Evolutionary conservation across 2,888 invertebrate species (phyloP), one percentile per base, ranked within the genome.

Genomic region (Epistrophe grossulariae): DNA sequence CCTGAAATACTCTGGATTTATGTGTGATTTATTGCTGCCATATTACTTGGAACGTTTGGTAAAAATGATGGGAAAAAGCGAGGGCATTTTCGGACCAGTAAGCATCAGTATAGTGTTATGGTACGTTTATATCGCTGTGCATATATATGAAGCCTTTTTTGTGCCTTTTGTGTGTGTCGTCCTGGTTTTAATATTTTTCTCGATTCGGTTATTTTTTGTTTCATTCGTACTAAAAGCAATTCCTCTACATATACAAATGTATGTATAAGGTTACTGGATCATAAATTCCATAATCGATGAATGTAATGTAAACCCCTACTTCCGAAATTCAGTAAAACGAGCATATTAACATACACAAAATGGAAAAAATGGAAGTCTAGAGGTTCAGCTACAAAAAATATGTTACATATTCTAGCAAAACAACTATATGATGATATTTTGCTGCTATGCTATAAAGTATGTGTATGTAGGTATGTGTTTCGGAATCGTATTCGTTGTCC

Each of bases 11-110:
- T 62, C 64, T 74, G 82, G 85, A 85, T 82, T 85, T 82, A 71
- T 79, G 68, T 85, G 82, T 85, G 85, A 85, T 85, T 85, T 85
- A 85, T 85, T 72, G 74, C 38, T 31, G 43, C 74, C 78, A 82
- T 82, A 85, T 85, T 71, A 85, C 82, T 52, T 82, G 82, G 73
- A 85, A 64, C 82, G 78, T 79, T 82, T 71, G 66, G 64, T 57
- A 17, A n/a, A 70, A 70, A 11, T 40, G n/a, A 45, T 24, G 35
- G 35, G n/a, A n/a, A 24, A 28, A n/a, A n/a, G 17, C 31, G 35
- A n/a, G 31, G 50, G 28, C 28, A 15, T 76, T 40, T 40, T 28
- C 45, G 35, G 64, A 64, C 55, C 43, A 38, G 66, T 40, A 28
- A 59, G 10, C 79, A 24, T 24, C 24, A 79, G 17, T 10, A 35